Conservation (phyloP, 2,113 vertebrate genomes). For the Grus americana region DNA sequence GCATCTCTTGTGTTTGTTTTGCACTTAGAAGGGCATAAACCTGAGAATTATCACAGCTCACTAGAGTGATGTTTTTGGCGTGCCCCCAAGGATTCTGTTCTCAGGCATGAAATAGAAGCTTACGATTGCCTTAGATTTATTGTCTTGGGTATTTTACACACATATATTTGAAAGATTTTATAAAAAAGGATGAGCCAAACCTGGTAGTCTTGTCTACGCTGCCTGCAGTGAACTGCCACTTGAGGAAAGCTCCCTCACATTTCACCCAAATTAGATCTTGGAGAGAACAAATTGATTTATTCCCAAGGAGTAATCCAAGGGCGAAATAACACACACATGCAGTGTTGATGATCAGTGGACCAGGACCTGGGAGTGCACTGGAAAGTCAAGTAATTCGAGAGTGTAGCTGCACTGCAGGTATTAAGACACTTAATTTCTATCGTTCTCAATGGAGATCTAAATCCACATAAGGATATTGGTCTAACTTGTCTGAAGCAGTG, state of each 20-base stretch:
- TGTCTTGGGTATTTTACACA: not conserved
- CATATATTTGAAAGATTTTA: not conserved
- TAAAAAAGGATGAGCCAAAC: not conserved
- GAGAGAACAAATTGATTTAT: not conserved
- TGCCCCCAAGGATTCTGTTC: not conserved
- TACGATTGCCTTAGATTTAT: not conserved
- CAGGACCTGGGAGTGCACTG: not conserved
- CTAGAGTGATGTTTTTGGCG: not conserved
- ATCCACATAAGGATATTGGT: not conserved
- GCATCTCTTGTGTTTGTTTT: not conserved
- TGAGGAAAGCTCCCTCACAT: not conserved
- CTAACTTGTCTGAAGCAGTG: not conserved
- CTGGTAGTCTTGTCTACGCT: not conserved
- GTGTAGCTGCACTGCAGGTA: not conserved
- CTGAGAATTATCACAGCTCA: not conserved
- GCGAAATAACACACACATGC: not conserved
- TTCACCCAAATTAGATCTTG: not conserved
- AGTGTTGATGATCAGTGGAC: not conserved
- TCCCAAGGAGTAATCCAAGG: not conserved
- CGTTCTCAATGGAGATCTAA: not conserved
- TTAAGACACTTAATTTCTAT: not conserved
- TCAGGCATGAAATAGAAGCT: not conserved
- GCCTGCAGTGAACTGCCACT: not conserved
- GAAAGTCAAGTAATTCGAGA: not conserved
- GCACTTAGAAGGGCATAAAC: not conserved